phyloP scores from a whole-genome alignment of 2,888 invertebrate genomes.

The Meta bourneti region DNA sequence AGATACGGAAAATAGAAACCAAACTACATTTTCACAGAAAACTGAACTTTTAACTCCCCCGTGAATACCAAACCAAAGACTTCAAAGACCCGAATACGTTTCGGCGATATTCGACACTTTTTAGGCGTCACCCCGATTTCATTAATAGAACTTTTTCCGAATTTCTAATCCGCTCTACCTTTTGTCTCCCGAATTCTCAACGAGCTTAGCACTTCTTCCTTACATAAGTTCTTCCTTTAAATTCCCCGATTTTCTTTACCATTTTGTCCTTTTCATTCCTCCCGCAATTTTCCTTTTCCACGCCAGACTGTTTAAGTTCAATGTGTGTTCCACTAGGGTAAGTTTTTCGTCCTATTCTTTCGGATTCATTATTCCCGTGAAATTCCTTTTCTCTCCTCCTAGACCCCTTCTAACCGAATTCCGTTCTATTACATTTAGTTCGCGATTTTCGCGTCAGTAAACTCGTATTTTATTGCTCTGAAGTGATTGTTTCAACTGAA shows the following conservation, averaged over 20 bases:
- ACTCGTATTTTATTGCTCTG: conserved; percentile 73
- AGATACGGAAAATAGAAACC: neutral
- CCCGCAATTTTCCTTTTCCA: conserved; percentile 54
- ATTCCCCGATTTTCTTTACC: conserved; percentile 28
- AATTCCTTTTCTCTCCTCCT: conserved; percentile 56
- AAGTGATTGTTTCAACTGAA: conserved; percentile 71
- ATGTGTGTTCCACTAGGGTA: conserved; percentile 38
- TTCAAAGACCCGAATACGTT: conserved; percentile 3
- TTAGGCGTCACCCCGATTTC: conserved; percentile 23
- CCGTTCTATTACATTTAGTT: conserved; percentile 75
- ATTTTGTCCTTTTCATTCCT: conserved; percentile 52
- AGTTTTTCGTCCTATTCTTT: conserved; percentile 63
- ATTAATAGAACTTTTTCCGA: conserved; percentile 49
- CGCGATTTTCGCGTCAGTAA: conserved; percentile 73
- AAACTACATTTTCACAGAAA: conserved; percentile 19
- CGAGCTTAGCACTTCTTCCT: conserved; percentile 35
- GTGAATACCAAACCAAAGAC: conserved; percentile 19
- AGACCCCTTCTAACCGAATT: conserved; percentile 56
- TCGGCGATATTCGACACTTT: conserved; percentile 46
- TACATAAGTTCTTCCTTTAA: conserved; percentile 56
- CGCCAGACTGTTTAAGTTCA: conserved; percentile 60
- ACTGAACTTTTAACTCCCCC: conserved; percentile 23
- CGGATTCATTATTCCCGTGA: conserved; percentile 67
- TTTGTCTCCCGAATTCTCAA: conserved; percentile 12
- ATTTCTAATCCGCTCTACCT: conserved; percentile 14